Evolutionary conservation across 2,888 invertebrate genomes (phyloP).

Genomic region (Andrena marginata): DNA sequence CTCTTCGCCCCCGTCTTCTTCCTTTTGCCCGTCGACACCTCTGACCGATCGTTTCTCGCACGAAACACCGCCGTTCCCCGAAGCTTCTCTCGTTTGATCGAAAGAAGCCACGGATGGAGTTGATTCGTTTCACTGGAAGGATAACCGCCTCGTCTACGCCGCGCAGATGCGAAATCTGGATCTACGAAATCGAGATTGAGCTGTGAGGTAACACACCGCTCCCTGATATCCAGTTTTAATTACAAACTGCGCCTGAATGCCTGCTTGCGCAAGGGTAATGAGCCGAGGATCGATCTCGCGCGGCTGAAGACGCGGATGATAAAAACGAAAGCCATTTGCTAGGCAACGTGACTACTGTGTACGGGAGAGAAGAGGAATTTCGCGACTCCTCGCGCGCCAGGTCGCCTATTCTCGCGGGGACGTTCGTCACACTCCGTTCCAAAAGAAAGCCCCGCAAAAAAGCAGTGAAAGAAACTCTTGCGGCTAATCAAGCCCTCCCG

Average conservation of each 20-base stretch:
- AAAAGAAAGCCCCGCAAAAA: not conserved
- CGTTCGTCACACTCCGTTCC: not conserved
- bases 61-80: conserved; percentile 21
- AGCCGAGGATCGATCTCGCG: conserved; percentile 56
- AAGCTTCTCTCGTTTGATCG: conserved; percentile 21
- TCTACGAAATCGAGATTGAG: conserved; percentile 43
- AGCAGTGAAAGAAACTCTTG: conserved; percentile 6
- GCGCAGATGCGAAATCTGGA: not conserved
- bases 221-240: conserved; percentile 65
- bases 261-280: conserved; percentile 62
- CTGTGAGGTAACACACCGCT: conserved; percentile 48
- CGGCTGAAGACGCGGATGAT: conserved; percentile 34
- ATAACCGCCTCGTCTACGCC: conserved; percentile 1
- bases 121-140: not conserved
- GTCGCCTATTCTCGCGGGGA: not conserved
- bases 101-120: not conserved
- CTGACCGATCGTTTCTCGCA: conserved; percentile 47
- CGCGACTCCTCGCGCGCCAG: conserved; percentile 12
- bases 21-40: conserved; percentile 64
- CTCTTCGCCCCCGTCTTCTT: conserved; percentile 27
- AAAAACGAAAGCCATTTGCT: conserved; percentile 10
- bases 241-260: conserved; percentile 27
- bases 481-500: conserved; percentile 4
- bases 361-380: not conserved
- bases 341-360: conserved; percentile 26